phyloP scores from a whole-genome alignment of 1,140 invertebrate genomes.

The Campodea augens region DNA sequence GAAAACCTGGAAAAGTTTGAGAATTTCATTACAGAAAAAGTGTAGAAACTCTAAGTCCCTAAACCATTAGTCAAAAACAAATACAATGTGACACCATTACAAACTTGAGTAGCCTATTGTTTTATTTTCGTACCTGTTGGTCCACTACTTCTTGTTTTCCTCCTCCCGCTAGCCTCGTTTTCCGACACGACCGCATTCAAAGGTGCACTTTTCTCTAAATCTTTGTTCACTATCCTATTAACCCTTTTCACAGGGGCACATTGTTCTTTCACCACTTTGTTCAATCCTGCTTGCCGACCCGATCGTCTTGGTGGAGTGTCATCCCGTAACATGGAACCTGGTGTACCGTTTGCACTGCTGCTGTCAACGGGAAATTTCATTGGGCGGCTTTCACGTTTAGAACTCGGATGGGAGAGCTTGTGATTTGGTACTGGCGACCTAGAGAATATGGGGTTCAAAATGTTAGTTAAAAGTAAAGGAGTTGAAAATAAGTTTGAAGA shows the following conservation, averaged over 20 bases:
- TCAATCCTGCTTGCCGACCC: slow-evolving; percentile 4
- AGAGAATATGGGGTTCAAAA: slow-evolving; percentile 1
- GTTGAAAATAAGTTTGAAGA: too few species aligned
- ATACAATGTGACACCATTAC: too few species aligned
- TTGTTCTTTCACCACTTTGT: background rate
- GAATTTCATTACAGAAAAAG: too few species aligned
- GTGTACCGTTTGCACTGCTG: background rate
- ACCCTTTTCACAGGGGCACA: slow-evolving; percentile 1
- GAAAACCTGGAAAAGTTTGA: too few species aligned
- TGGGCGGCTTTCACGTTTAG: background rate
- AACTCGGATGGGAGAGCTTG: background rate
- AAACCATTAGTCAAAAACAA: too few species aligned
- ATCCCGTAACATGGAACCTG: background rate
- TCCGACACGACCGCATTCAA: background rate
- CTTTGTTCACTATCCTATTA: background rate
- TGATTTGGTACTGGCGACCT: background rate
- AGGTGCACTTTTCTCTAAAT: background rate
- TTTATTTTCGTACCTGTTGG: too few species aligned
- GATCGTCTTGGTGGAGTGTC: slow-evolving; percentile 6
- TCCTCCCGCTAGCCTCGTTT: slow-evolving; percentile 1
- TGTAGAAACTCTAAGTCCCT: too few species aligned
- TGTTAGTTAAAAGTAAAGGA: background rate
- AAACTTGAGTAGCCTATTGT: too few species aligned
- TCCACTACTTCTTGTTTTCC: slow-evolving; percentile 9
- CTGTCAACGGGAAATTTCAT: too few species aligned